phyloP scores from a whole-genome alignment of 2,888 invertebrate genomes.

The Papilio gigon region DNA sequence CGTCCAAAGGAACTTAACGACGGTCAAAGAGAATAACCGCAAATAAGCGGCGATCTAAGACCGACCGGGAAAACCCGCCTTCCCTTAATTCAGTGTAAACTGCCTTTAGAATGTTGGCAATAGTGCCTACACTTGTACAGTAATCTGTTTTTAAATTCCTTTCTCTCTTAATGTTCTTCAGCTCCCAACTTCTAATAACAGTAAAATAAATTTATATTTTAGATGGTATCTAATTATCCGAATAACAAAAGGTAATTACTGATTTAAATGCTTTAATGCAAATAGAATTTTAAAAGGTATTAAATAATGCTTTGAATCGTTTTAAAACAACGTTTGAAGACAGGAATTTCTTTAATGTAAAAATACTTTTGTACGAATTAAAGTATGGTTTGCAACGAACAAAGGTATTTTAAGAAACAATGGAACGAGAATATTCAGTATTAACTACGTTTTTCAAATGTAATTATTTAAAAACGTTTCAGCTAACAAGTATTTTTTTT shows the following conservation, averaged over 20 bases:
- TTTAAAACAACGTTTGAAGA: constrained; percentile 8
- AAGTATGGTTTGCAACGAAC: constrained; percentile 8
- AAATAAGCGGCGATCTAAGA: constrained; percentile 81
- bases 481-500: background rate
- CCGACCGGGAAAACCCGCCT: constrained; percentile 76
- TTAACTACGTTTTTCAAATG: constrained; percentile 2
- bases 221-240: background rate
- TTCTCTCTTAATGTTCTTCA: constrained; percentile 35
- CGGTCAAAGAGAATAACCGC: constrained; percentile 83
- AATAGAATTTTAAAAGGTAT: constrained; percentile 5
- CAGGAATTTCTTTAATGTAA: background rate
- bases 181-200: constrained; percentile 21
- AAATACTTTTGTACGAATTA: constrained; percentile 20
- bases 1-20: constrained; percentile 80
- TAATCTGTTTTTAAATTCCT: constrained; percentile 54
- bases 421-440: background rate
- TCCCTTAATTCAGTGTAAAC: constrained; percentile 79
- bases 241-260: constrained; percentile 26
- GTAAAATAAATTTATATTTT: constrained; percentile 12
- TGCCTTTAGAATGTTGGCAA: constrained; percentile 69
- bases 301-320: constrained; percentile 21
- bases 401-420: constrained; percentile 20
- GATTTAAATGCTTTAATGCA: constrained; percentile 16
- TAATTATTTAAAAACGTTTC: constrained; percentile 2
- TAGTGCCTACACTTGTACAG: constrained; percentile 74